Base-by-base conservation (phyloP, 2,888 invertebrate genomes). In the Synergus laeviventris region DNA sequence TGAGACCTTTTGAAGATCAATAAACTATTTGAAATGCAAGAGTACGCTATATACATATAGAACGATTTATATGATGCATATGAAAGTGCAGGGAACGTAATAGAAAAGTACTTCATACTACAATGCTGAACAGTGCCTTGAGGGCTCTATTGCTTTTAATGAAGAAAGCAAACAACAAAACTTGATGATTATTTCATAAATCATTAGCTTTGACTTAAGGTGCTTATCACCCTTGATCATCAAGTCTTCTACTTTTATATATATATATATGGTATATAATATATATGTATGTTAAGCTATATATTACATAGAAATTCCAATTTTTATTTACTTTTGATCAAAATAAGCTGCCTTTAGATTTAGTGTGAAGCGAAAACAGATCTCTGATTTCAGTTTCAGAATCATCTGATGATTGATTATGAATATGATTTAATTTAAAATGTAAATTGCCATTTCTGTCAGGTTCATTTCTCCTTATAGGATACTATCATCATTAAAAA, bases 101-200 rank as follows among this genome's bases (percentile, higher is more conserved):
- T 56, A 56, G 56, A 4, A 21, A n/a, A 56, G 54, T 56, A 9
- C 21, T 56, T 21, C 9, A 56, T 8, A 12, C 12, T 56, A 9
- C 21, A 11, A 21, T 11, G 56, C 21, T 56, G 12, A 21, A 56
- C 1, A n/a, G n/a, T 21, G 21, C 56, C 12, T 21, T 21, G 2
- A 21, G 56, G 56, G 21, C 3, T 21, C 11, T 56, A 78, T 62
- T 62, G 36, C 77, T 74, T 76, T 73, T 80, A 79, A 81, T 78
- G 80, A 80, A 61, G 75, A 81, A 77, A 81, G 78, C 78, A 78
- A 78, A 81, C 62, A 78, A 36, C 59, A 64, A 73, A 74, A 74
- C 54, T 73, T 74, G 75, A 76, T 77, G 80, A 81, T 81, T 79
- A 79, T 79, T 80, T 70, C 79, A 81, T 79, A 78, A 79, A 82